These are phyloP conservation scores for Patella pellucida DNA, from an alignment of 2,888 invertebrate species.

Conservation along the genomic window DNA sequence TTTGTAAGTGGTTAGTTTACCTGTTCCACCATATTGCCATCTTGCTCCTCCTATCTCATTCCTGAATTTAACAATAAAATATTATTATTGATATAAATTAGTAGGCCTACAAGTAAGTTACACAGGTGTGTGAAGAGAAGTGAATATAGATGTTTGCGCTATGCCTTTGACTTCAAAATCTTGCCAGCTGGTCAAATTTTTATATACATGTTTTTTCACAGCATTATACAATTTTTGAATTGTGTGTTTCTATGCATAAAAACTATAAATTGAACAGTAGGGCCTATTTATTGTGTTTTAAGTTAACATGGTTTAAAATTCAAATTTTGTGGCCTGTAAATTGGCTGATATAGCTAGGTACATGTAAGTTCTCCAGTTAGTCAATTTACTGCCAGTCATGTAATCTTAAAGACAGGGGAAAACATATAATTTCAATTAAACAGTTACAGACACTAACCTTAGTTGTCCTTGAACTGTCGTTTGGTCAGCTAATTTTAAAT, in stretches of 20 bases:
- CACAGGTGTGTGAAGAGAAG: neutral
- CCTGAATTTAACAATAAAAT: constrained; percentile 36
- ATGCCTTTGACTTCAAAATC: no score
- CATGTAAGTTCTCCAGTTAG: no score
- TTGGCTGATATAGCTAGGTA: no score
- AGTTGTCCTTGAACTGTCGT: constrained; percentile 47
- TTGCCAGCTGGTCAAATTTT: no score
- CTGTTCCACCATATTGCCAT: constrained; percentile 58
- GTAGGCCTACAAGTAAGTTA: neutral
- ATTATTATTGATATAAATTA: neutral
- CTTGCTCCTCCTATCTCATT: constrained; percentile 55
- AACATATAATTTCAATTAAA: no score
- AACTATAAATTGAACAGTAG: no score
- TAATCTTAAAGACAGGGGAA: no score
- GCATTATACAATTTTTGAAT: neutral
- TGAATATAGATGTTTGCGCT: neutral
- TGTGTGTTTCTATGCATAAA: no score
- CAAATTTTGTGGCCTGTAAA: no score
- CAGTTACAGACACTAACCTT: constrained; percentile 31
- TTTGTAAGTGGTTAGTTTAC: constrained; percentile 54
- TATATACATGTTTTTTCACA: neutral
- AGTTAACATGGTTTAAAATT: no score
- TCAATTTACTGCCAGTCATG: no score
- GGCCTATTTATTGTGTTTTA: no score
- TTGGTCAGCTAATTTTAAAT: constrained; percentile 41